phyloP scores from a whole-genome alignment of 1,140 invertebrate genomes.

The Tetragonula clypearis region DNA sequence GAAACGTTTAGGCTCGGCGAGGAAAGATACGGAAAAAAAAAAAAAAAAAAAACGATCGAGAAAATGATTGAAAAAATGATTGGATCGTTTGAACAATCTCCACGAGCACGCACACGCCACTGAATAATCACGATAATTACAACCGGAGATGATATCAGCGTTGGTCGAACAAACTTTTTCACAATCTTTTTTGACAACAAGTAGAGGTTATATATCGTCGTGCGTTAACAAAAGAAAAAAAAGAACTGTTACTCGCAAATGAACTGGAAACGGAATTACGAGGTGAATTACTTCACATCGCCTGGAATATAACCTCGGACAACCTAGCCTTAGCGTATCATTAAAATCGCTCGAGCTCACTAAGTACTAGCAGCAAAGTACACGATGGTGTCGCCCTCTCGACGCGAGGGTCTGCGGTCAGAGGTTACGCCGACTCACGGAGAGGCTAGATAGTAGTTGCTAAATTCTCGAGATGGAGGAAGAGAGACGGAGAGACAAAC shows the following conservation, averaged over 20 bases:
- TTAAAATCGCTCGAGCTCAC: conserved; percentile 53
- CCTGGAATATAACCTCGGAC: background rate
- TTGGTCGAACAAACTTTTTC: background rate
- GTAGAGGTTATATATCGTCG: background rate
- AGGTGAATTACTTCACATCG: background rate
- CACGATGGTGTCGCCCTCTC: conserved; percentile 31
- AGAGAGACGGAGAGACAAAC: conserved; percentile 27
- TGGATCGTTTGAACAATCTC: background rate
- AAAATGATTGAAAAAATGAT: background rate
- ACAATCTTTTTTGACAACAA: background rate
- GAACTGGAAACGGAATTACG: background rate
- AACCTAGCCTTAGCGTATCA: conserved; percentile 13
- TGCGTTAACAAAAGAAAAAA: background rate
- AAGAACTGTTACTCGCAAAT: background rate
- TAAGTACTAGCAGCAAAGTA: conserved; percentile 37
- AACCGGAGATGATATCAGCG: background rate
- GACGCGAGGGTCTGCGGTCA: conserved; percentile 44
- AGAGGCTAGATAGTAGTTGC: conserved; percentile 32
- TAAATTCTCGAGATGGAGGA: conserved; percentile 58
- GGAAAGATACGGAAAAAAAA: background rate
- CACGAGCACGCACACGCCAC: background rate
- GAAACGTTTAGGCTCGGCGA: background rate
- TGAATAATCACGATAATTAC: background rate
- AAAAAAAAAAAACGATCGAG: too few relatives aligned
- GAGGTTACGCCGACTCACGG: conserved; percentile 30